Base-by-base conservation (phyloP, 2,797 vertebrate species). In the Tinamus major region DNA sequence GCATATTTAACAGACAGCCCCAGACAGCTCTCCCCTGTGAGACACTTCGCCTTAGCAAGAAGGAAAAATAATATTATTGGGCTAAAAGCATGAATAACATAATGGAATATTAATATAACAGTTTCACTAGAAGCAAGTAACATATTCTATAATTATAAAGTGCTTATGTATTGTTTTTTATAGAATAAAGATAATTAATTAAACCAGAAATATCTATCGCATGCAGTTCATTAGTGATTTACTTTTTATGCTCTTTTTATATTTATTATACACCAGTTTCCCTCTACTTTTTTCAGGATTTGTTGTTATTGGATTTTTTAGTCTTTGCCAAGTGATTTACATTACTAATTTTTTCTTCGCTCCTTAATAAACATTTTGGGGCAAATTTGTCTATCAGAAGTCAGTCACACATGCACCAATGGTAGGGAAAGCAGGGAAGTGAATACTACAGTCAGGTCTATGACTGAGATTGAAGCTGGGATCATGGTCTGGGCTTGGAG, bases 1-100 rank as follows among this genome's bases (percentile, higher is more conserved):
- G 39, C 41, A 77, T 95, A 37, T 86, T 95, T 95, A 96, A 90
- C 75, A 70, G 75, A 84, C 41, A 82, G 26, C 9, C 62, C 37
- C 35, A 92, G 49, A 90, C 68, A 88, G 76, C 39, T 71, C 9
- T 79, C 16, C 44, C 62, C 5, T 85, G 29, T 83, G 46, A 76
- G 21, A 79, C 11, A 33, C 6, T n/a, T 2, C n/a, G 16, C 33
- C 17, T 77, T 75, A 70, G 31, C 23, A 65, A 69, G 68, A 78
- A 42, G 5, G 53, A 13, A 81, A 85, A 92, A 77, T 9, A 24
- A 18, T 63, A n/a, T 35, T 42, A 69, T 58, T 46, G 77, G n/a
- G 68, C 61, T 81, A 95, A 92, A 8, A 46, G 2, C 63, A 75
- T 55, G 6, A 91, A 80, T 75, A 91, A 56, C 0, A 0, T 46